Evolutionary conservation across 35 echinoderm and acorn worm genomes (phyloP), one percentile per base, ranked within the genome.

Genomic region (Heliocidaris erythrogramma): DNA sequence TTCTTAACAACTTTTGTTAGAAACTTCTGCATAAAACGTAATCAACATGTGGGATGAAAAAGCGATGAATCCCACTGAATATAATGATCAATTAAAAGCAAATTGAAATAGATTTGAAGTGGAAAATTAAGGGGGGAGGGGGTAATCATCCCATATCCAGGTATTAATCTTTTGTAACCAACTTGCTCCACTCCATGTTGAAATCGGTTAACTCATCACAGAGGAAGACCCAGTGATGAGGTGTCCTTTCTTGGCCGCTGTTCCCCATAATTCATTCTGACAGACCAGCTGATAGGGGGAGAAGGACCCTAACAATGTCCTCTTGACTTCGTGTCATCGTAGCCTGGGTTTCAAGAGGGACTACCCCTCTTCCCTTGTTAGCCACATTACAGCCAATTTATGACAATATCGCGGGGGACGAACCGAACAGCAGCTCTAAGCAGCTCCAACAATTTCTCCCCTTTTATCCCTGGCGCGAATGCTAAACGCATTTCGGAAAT

Each of bases 331-430:
- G 13, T 89, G 17, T 48, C 87, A 47, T 24, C 31, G 31, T n/a
- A 32, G 87, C 47, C 87, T 32, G 87, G 31, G 32, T 32, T 89
- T 32, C 13, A 89, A 89, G 87, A 89, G 87, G 87, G 87, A n/a
- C 87, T 89, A 89, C 31, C 87, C 31, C 31, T 48, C 87, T 47
- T 30, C 47, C 31, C 87, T 89, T 89, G 87, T 89, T 89, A 89
- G 30, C 87, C 87, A 32, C 32, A 89, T 89, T 89, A 89, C 87
- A 48, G 87, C 87, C 87, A 89, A 89, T 89, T 89, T 89, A 18
- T 48, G 87, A 48, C 87, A 89, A 89, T 89, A 89, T 89, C 87
- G 87, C 87, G 87, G 47, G 87, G 87, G 65, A 48, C 87, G 87
- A 30, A 48, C 87, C 87, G 31, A 32, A 89, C 87, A 32, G 30